phyloP scores from a whole-genome alignment of 53 echinoderm and acorn worm genomes.

The Zoroaster sp. region DNA sequence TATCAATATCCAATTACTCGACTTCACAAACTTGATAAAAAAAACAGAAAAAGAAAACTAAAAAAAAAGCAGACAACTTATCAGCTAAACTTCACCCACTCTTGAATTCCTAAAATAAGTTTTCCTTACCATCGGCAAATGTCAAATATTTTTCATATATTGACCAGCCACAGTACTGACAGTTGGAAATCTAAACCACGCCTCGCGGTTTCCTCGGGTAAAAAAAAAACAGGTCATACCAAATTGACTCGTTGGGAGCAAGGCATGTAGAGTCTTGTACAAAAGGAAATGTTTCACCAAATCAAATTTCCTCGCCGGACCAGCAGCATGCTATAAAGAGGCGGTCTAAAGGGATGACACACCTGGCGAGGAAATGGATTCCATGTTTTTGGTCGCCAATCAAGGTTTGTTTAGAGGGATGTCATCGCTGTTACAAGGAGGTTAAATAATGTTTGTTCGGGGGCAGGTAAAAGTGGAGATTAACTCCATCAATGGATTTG shows the following conservation, averaged over 20 bases:
- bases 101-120: not conserved
- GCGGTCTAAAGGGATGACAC: constrained; percentile 12
- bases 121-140: constrained; percentile 9
- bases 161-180: constrained; percentile 38
- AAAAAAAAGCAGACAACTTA: not conserved
- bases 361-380: constrained; percentile 42
- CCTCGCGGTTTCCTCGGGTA: constrained; percentile 43
- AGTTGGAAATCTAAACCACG: constrained; percentile 59
- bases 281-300: constrained; percentile 39
- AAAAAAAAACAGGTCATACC: constrained; percentile 43
- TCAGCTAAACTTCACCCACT: not conserved
- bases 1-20: no score
- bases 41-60: not conserved
- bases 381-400: constrained; percentile 28
- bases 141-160: constrained; percentile 55
- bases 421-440: constrained; percentile 2
- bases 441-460: constrained; percentile 44
- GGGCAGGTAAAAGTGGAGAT: not conserved
- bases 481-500: not conserved
- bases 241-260: constrained; percentile 19
- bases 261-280: constrained; percentile 28
- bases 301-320: constrained; percentile 34
- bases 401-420: constrained; percentile 23
- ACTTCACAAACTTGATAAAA: no score
- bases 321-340: not conserved